Evolutionary conservation across 2,888 invertebrate genomes (phyloP).

Genomic region (Rhagonycha fulva): DNA sequence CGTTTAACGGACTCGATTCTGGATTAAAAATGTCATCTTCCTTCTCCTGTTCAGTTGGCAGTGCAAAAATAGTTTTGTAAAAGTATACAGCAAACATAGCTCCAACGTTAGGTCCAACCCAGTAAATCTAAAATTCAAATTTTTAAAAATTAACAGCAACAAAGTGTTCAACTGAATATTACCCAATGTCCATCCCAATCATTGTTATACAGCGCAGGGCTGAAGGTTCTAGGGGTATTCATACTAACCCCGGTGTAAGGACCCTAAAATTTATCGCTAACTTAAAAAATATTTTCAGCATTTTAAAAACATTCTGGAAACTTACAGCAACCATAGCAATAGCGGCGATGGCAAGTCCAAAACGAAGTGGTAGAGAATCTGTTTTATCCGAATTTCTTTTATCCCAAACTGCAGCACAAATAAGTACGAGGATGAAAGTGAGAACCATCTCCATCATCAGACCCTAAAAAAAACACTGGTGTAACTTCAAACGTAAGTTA

Average conservation of each 20-base stretch:
- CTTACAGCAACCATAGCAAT: slow-evolving; percentile 70
- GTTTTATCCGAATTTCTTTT: slow-evolving; percentile 66
- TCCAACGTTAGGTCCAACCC: slow-evolving; percentile 51
- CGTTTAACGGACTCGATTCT: slow-evolving; percentile 21
- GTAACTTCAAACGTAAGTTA: neutral
- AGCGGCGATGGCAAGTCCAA: slow-evolving; percentile 68
- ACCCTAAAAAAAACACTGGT: slow-evolving; percentile 57
- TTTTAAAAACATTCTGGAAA: slow-evolving; percentile 19
- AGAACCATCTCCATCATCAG: slow-evolving; percentile 67
- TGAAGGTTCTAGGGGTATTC: slow-evolving; percentile 70
- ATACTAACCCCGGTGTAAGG: slow-evolving; percentile 69
- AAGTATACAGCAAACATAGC: slow-evolving; percentile 45
- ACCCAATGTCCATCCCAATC: slow-evolving; percentile 69
- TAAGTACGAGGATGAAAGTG: slow-evolving; percentile 66
- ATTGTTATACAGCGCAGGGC: slow-evolving; percentile 69
- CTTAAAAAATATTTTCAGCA: neutral
- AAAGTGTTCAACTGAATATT: neutral
- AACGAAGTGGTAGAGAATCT: slow-evolving; percentile 69
- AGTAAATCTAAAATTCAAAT: slow-evolving; percentile 48
- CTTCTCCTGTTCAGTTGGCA: slow-evolving; percentile 28
- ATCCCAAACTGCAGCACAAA: slow-evolving; percentile 76
- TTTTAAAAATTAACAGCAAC: neutral
- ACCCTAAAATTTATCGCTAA: slow-evolving; percentile 56
- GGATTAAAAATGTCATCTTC: slow-evolving; percentile 11
- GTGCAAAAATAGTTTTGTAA: slow-evolving; percentile 44